Percentiles rank a stretch among this genome's conserved stretches.
phyloP scores from a whole-genome alignment of 2,888 invertebrate genomes.

The Cryptosula pallasiana region DNA sequence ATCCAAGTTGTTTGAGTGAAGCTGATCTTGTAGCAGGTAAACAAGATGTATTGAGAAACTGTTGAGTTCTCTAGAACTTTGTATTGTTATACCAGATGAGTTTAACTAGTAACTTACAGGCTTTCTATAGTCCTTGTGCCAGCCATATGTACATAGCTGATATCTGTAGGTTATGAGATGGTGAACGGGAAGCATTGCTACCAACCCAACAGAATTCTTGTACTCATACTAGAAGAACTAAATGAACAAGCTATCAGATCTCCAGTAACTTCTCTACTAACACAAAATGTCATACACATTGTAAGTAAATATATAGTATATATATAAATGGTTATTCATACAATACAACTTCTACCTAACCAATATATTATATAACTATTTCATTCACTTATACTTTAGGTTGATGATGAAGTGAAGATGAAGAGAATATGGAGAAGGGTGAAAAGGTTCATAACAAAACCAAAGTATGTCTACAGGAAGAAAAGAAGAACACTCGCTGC shows the following conservation, averaged over 20 bases:
- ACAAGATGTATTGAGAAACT: too few relatives aligned
- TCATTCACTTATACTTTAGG: too few relatives aligned
- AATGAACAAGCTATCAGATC: neutral
- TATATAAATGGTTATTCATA: too few relatives aligned
- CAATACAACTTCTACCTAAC: too few relatives aligned
- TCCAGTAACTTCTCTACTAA: neutral
- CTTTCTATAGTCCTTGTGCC: too few relatives aligned
- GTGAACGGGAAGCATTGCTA: neutral
- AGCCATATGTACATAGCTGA: too few relatives aligned
- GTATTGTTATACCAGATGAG: too few relatives aligned
- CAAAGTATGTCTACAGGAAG: neutral
- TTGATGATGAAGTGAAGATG: neutral
- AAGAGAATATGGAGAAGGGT: neutral
- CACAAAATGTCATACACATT: neutral
- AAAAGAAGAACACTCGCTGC: neutral
- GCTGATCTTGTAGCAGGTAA: neutral
- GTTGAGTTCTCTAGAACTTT: too few relatives aligned
- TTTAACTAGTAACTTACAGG: too few relatives aligned
- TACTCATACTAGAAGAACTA: neutral
- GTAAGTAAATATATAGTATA: too few relatives aligned
- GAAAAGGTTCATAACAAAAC: neutral
- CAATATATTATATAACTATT: too few relatives aligned
- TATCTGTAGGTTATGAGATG: neutral
- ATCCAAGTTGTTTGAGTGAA: neutral
- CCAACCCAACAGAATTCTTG: neutral